Conservation (phyloP, 2,888 invertebrate species). For the Hydrotaea cyrtoneurina region DNA sequence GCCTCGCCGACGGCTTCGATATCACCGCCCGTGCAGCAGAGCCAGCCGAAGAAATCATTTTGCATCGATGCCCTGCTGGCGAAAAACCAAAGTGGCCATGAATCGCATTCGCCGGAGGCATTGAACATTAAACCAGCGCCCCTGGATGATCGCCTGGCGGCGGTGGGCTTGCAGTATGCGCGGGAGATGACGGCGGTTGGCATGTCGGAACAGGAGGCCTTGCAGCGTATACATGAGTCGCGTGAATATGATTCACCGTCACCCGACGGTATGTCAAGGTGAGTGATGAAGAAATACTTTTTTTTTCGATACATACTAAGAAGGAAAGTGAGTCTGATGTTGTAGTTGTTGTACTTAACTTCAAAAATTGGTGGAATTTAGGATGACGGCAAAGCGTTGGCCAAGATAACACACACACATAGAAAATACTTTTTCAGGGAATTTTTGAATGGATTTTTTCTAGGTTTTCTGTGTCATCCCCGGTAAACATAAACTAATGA, state of each 20-base stretch:
- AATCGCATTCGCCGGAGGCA: slow-evolving; percentile 64
- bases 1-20: slow-evolving; percentile 63
- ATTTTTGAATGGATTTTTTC: too few relatives aligned
- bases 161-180: slow-evolving; percentile 73
- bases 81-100: slow-evolving; percentile 81
- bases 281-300: slow-evolving; percentile 44
- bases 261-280: slow-evolving; percentile 81
- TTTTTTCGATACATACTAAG: neutral
- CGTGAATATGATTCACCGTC: slow-evolving; percentile 80
- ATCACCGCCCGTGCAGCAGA: slow-evolving; percentile 69
- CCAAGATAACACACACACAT: too few relatives aligned
- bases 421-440: too few relatives aligned
- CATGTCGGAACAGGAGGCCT: slow-evolving; percentile 79
- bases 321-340: too few relatives aligned
- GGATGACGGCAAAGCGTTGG: too few relatives aligned
- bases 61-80: slow-evolving; percentile 94
- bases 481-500: too few relatives aligned
- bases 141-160: slow-evolving; percentile 74
- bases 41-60: slow-evolving; percentile 87
- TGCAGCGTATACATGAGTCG: slow-evolving; percentile 79
- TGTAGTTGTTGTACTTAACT: too few relatives aligned
- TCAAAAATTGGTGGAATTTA: too few relatives aligned
- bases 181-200: slow-evolving; percentile 73
- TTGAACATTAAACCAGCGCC: slow-evolving; percentile 58
- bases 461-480: too few relatives aligned